These are phyloP conservation scores for Leiothrix lutea DNA, from an alignment of 2,113 vertebrate genomes.

Conservation along the genomic window DNA sequence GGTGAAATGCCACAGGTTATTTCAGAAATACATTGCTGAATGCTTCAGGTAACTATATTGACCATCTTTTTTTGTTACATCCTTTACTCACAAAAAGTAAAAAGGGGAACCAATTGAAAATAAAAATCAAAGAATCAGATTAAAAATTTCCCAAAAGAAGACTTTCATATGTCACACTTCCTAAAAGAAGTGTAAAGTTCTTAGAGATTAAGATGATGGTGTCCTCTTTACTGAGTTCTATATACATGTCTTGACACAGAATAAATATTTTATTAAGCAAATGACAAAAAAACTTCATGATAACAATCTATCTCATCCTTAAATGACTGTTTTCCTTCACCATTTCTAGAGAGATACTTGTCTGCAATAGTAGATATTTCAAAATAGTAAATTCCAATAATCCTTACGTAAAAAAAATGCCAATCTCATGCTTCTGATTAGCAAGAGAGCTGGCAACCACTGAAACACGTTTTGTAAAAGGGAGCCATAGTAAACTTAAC, in stretches of 20 bases:
- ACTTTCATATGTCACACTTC: neutral
- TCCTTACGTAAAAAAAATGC: constrained; percentile 21
- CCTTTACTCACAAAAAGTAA: neutral
- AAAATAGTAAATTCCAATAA: constrained; percentile 62
- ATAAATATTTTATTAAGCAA: neutral
- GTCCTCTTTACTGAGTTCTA: neutral
- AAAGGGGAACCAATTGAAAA: neutral
- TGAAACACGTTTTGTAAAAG: constrained; percentile 66
- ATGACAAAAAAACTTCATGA: neutral
- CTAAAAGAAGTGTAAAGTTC: neutral
- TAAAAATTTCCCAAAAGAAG: neutral
- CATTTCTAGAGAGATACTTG: constrained; percentile 16
- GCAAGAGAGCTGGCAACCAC: constrained; percentile 54
- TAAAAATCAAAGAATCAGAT: neutral
- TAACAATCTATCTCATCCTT: neutral
- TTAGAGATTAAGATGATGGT: neutral
- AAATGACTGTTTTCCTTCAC: neutral
- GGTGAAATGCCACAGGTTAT: neutral
- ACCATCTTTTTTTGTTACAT: neutral
- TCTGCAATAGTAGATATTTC: constrained; percentile 19
- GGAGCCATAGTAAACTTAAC: constrained; percentile 62
- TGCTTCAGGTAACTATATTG: neutral
- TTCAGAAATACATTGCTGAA: neutral
- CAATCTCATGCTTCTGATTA: constrained; percentile 67
- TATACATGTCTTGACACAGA: neutral